phyloP scores from a whole-genome alignment of 1,140 invertebrate species.

The Tetranychus cinnabarinus region DNA sequence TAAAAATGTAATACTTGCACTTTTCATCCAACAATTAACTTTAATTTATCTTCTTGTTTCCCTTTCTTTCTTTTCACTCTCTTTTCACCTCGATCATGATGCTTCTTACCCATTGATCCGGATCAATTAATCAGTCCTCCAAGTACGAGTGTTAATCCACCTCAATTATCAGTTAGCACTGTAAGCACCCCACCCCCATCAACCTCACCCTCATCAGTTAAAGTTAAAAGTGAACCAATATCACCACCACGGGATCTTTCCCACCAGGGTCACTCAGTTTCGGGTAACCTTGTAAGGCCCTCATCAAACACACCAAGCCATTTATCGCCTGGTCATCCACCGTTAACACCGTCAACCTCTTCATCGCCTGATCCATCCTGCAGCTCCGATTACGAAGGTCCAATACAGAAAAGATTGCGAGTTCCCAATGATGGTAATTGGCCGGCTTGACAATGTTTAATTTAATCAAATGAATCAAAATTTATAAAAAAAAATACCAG shows the following conservation, averaged over 20 bases:
- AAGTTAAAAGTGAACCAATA: conserved; percentile 83
- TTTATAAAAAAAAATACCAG: too few relatives aligned
- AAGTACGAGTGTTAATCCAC: neutral
- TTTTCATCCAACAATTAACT: too few relatives aligned
- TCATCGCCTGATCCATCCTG: conserved; percentile 21
- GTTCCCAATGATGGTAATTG: conserved; percentile 5
- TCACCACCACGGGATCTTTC: conserved; percentile 46
- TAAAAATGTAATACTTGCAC: too few relatives aligned
- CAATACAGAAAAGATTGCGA: conserved; percentile 38
- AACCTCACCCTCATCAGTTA: conserved; percentile 54
- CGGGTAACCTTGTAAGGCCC: conserved; percentile 18
- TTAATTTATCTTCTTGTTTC: too few relatives aligned
- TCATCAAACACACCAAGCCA: conserved; percentile 12
- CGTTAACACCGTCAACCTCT: conserved; percentile 15
- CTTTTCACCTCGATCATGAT: too few relatives aligned
- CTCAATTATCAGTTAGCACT: conserved; percentile 41
- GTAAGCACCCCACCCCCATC: conserved; percentile 42
- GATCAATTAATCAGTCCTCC: neutral
- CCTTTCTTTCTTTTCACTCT: too few relatives aligned
- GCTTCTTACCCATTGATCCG: too few relatives aligned
- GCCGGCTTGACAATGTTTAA: conserved; percentile 2
- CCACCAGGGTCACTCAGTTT: conserved; percentile 12
- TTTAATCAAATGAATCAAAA: too few relatives aligned
- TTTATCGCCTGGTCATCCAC: conserved; percentile 32
- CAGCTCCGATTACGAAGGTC: conserved; percentile 50